These are phyloP conservation scores for Egretta garzetta DNA, from an alignment of 2,113 vertebrate genomes.

Conservation along the genomic window DNA sequence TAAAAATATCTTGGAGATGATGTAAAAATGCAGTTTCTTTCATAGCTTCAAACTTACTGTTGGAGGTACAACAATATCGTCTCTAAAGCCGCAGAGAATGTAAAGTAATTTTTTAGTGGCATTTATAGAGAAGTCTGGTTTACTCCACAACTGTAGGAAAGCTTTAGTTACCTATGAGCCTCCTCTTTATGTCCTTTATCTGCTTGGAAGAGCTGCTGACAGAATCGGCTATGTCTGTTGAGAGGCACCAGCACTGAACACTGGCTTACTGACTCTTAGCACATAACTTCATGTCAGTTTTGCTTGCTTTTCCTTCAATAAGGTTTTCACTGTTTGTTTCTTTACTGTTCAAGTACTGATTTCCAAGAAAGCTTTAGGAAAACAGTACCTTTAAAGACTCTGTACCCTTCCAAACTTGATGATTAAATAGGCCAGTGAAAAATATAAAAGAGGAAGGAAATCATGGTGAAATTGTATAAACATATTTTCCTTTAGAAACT, in stretches of 20 bases:
- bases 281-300: not conserved
- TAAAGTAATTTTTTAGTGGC: not conserved
- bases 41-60: not conserved
- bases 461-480: not conserved
- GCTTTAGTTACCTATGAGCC: not conserved
- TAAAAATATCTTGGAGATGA: not conserved
- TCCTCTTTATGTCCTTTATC: not conserved
- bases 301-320: not conserved
- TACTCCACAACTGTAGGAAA: not conserved
- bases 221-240: not conserved
- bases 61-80: not conserved
- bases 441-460: not conserved
- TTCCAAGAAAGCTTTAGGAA: not conserved
- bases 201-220: not conserved
- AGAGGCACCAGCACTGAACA: not conserved
- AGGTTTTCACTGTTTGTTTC: not conserved
- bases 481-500: not conserved
- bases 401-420: not conserved
- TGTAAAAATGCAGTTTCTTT: not conserved
- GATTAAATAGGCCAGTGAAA: not conserved
- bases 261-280: not conserved
- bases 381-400: not conserved
- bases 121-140: not conserved
- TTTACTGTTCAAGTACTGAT: not conserved
- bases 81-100: not conserved